Base-by-base conservation (phyloP, 2,888 invertebrate species). In the Amaurobius ferox region DNA sequence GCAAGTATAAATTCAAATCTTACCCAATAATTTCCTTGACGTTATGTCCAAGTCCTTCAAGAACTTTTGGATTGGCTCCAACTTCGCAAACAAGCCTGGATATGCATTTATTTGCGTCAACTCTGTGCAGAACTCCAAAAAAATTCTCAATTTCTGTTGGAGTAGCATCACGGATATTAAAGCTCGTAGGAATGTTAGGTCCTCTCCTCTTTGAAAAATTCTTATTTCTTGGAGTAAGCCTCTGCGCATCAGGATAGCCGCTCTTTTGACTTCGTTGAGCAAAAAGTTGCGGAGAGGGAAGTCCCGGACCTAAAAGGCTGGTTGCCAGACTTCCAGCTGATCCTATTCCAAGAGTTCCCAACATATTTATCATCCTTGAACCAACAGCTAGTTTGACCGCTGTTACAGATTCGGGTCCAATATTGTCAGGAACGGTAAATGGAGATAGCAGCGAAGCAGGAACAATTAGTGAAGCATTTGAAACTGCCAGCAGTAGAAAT, bases 41-140 rank as follows among this genome's bases (percentile, higher is more conserved):
- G 11, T 86, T 86, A n/a, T 86, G 86, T 3, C 86, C 86, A 16
- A 86, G 64, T 19, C 79, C 79, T 74, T 86, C 86, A 11, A 86
- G 19, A 9, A 86, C 70, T 39, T 48, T 73, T n/a, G 86, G 86
- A 62, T 86, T 62, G 16, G 79, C 73, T 13, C 86, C 86, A 5
- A 86, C 39, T 73, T 86, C 86, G 16, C 86, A 86, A 16, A 86
- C 79, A 2, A 86, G 68, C 39, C 79, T 44, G 3, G 86, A 86
- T 19, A 86, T 86, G 23, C 86, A 86, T 70, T 86, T 74, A 30
- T 79, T 86, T 2, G 86, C 73, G 70, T 86, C 86, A 28, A 86
- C 79, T 79, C 55, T 86, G 23, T 86, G 55, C 74, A 86, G 70
- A 5, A 86, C 86, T 6, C 73, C 86, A 48, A 86, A 86, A 70